Evolutionary conservation across 1,140 invertebrate genomes (phyloP), one percentile per base, ranked within the genome.

Genomic region (Camponotus pennsylvanicus): DNA sequence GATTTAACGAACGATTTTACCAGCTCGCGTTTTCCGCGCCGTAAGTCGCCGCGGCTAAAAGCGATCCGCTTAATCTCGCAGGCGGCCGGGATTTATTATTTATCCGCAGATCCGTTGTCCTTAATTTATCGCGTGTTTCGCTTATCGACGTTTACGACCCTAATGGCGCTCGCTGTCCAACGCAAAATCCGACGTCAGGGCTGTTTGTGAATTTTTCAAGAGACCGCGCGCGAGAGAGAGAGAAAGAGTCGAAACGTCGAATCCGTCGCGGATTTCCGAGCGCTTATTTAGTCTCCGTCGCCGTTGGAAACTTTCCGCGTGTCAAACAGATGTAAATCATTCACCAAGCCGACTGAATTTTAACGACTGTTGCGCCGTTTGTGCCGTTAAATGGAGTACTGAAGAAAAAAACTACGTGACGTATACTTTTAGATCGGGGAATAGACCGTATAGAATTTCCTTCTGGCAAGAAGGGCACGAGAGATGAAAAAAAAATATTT

Each of bases 281-380:
- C 57, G 78, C 27, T 84, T 86, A 86, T 86, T 86, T 80, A 52
- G 86, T 86, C 86, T 82, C 82, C 37, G 32, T 4, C 37, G 52
- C 69, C 79, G 80, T 86, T 70, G 80, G 80, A 86, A 86, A 84
- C 82, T 75, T 86, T 76, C 76, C 70, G 71, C 69, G 86, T 84
- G 86, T 86, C 86, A 86, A 86, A 86, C 79, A 86, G 67, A 66
- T 73, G 71, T 86, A 83, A 86, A 86, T 86, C 86, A 84, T 84
- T 75, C 70, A 49, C 61, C 42, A 34, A 52, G 40, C 61, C 69
- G 73, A 76, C 86, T 80, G 70, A 86, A 86, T 86, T 84, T 86
- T 84, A 86, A 86, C 57, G 70, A 71, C 63, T 67, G 27, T 27
- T 27, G 45, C 61, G 66, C 37, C 57, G 86, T 70, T 73, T 27